These are phyloP conservation scores for Galleria mellonella DNA, from an alignment of 1,140 invertebrate species.

Conservation along the genomic window DNA sequence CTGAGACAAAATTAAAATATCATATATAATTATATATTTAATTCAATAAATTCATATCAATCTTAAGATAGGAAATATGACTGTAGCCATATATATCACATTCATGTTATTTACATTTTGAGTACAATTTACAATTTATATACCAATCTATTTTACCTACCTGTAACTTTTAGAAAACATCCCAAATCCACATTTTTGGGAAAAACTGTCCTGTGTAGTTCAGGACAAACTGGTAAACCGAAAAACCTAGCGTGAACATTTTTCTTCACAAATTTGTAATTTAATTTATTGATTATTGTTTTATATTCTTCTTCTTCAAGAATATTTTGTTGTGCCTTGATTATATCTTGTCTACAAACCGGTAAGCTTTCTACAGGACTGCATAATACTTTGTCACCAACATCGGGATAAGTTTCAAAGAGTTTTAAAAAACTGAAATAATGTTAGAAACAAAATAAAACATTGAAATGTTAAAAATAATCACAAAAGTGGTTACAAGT, in stretches of 20 bases:
- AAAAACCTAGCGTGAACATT: conserved; percentile 80
- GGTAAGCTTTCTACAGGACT: conserved; percentile 62
- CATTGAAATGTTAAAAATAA: too few species aligned
- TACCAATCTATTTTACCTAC: conserved; percentile 41
- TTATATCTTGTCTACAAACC: conserved; percentile 77
- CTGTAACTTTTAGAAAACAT: conserved; percentile 79
- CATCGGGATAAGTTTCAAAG: conserved; percentile 64
- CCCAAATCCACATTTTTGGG: conserved; percentile 81
- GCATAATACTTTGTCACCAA: conserved; percentile 62
- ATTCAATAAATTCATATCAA: too few species aligned
- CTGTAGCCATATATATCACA: too few species aligned
- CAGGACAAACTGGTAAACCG: conserved; percentile 76
- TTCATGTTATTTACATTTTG: too few species aligned
- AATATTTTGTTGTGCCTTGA: conserved; percentile 77
- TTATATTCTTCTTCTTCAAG: conserved; percentile 58
- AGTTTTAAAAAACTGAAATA: conserved; percentile 63
- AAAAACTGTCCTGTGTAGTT: conserved; percentile 76
- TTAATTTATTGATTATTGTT: conserved; percentile 24
- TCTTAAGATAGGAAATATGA: too few species aligned
- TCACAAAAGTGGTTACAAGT: too few species aligned
- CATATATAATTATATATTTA: too few species aligned
- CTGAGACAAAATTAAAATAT: too few species aligned
- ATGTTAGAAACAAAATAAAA: too few species aligned
- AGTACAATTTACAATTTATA: too few species aligned
- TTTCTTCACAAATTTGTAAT: conserved; percentile 73